Evolutionary conservation across 2,888 invertebrate genomes (phyloP).

Genomic region (Campoletis raptor): DNA sequence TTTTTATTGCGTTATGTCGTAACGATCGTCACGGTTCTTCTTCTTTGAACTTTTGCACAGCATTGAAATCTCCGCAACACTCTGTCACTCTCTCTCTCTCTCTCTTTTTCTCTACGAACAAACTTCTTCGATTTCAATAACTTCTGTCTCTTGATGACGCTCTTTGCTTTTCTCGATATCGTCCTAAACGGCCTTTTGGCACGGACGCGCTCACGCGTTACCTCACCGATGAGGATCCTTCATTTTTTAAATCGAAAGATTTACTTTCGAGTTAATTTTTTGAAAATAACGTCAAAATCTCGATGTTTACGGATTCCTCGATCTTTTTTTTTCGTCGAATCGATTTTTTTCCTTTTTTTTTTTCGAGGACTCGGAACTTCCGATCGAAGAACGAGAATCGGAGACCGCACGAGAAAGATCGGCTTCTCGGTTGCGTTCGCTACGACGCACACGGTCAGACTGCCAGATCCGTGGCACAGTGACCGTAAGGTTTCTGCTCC

Average conservation of each 20-base stretch:
- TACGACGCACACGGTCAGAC: conserved; percentile 77
- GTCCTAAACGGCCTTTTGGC: neutral
- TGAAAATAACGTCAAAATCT: neutral
- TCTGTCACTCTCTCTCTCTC: neutral
- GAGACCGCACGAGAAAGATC: conserved; percentile 5
- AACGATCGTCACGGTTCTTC: neutral
- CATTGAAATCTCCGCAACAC: conserved; percentile 9
- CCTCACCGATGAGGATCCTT: neutral
- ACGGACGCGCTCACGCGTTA: neutral
- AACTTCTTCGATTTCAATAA: neutral
- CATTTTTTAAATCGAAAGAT: neutral
- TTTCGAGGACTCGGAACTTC: neutral
- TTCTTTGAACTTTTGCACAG: neutral
- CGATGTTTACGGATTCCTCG: neutral
- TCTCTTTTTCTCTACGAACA: neutral
- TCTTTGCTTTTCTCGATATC: neutral
- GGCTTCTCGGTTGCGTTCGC: conserved; percentile 45
- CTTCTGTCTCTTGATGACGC: neutral
- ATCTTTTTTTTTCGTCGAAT: neutral
- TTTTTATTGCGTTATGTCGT: too few relatives aligned
- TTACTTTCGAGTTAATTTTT: neutral
- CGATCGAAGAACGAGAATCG: neutral
- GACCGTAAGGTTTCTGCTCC: conserved; percentile 70
- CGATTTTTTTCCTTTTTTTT: neutral
- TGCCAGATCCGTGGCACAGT: conserved; percentile 75